These are phyloP conservation scores for Sphenodon punctatus DNA, from an alignment of 2,797 vertebrate species.

Conservation along the genomic window DNA sequence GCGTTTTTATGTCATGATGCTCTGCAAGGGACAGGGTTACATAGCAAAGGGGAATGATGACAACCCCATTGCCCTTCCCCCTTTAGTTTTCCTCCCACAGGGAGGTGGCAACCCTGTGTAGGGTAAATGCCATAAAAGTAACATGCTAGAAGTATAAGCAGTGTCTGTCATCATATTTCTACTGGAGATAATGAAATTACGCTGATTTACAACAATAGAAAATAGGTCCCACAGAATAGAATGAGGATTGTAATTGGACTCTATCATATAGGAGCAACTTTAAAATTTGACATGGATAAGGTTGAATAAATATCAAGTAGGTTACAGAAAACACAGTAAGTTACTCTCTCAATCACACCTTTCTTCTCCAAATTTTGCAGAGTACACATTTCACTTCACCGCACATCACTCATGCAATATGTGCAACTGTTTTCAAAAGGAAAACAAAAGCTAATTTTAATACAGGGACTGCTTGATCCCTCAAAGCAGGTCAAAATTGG, in stretches of 20 bases:
- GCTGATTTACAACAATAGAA: background rate
- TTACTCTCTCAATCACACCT: background rate
- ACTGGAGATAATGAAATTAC: background rate
- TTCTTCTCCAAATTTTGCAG: background rate
- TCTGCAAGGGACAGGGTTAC: no score
- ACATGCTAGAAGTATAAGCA: no score
- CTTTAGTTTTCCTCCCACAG: no score
- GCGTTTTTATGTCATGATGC: no score
- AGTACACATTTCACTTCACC: background rate
- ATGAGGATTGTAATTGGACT: background rate
- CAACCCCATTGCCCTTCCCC: no score
- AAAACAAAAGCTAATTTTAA: constrained; percentile 11
- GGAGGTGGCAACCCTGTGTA: no score
- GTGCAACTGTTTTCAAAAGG: background rate
- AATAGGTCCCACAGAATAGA: background rate
- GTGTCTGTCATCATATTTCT: constrained; percentile 8
- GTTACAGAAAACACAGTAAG: background rate
- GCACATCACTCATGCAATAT: accelerated
- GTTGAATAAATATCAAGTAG: background rate
- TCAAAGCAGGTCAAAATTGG: constrained; percentile 50
- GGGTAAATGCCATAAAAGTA: no score
- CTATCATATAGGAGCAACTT: background rate
- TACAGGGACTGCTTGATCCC: background rate
- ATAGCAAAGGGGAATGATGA: no score
- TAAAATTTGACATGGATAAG: background rate